Conservation (phyloP, 2,888 invertebrate species). For the Drosophila infuscata region DNA sequence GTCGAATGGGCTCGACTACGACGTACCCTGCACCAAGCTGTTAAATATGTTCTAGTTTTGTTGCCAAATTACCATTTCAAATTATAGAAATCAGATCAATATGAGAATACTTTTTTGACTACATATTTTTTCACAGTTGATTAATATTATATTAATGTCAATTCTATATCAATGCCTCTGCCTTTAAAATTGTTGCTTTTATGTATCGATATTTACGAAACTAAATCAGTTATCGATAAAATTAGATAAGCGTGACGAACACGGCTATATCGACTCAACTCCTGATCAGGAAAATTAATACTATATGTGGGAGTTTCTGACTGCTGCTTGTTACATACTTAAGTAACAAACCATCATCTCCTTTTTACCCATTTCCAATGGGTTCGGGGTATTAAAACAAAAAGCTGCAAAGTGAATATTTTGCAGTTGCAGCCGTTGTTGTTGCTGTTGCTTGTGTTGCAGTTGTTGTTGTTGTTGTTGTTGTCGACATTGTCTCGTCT, state of each 20-base stretch:
- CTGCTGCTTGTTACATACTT: neutral
- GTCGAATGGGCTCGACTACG: neutral
- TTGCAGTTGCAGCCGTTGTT: slow-evolving; percentile 19
- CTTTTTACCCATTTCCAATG: neutral
- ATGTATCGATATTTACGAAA: neutral
- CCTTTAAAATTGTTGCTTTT: neutral
- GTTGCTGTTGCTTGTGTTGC: slow-evolving; percentile 17
- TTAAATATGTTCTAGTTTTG: neutral
- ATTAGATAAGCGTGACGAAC: neutral
- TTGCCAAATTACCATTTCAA: neutral
- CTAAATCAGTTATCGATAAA: neutral
- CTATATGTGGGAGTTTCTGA: neutral
- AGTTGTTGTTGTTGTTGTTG: slow-evolving; percentile 10
- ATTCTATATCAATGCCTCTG: neutral
- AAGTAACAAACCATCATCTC: neutral
- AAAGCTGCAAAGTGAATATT: slow-evolving; percentile 37
- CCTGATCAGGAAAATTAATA: neutral
- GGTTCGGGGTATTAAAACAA: neutral
- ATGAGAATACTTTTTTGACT: neutral
- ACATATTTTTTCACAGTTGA: neutral
- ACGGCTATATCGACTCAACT: neutral
- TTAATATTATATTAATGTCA: neutral
- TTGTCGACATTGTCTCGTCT: slow-evolving; percentile 30
- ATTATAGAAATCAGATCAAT: neutral
- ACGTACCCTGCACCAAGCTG: neutral